These are phyloP conservation scores for Onychomys arenicola DNA, from an alignment of 2,797 vertebrate genomes.

Conservation along the genomic window DNA sequence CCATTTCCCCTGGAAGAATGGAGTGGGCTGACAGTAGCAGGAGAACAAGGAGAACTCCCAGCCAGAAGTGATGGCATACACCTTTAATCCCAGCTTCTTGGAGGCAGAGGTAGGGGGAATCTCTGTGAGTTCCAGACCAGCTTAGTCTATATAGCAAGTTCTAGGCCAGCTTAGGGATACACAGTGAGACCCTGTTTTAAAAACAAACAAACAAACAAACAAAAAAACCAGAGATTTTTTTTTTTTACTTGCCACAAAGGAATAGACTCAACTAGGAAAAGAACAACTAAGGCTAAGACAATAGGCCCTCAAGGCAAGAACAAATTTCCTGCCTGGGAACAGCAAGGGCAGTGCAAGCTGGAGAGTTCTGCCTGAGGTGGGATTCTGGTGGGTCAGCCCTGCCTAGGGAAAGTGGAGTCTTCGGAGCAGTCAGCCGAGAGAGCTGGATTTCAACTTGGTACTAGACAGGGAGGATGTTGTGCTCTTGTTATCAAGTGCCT, in stretches of 20 bases:
- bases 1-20: not conserved
- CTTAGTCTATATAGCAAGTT: not conserved
- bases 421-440: not conserved
- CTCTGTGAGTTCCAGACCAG: not conserved
- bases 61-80: not conserved
- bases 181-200: not conserved
- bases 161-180: not conserved
- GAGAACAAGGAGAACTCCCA: not conserved
- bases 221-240: too few species aligned
- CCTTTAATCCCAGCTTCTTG: not conserved
- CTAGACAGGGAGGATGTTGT: too few species aligned
- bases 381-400: not conserved
- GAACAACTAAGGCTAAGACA: not conserved
- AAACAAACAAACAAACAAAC: too few species aligned
- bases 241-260: too few species aligned
- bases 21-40: not conserved
- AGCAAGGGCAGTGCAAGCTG: not conserved
- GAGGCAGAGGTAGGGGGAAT: not conserved
- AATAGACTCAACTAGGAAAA: too few species aligned
- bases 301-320: not conserved
- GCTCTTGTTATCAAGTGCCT: not conserved
- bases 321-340: not conserved
- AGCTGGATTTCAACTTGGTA: not conserved
- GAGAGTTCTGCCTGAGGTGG: not conserved
- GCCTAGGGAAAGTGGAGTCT: not conserved